Percentiles rank a stretch among this genome's conserved stretches.
These are phyloP conservation scores for Drosophila tropicalis DNA, from an alignment of 1,140 invertebrate genomes.

Conservation along the genomic window DNA sequence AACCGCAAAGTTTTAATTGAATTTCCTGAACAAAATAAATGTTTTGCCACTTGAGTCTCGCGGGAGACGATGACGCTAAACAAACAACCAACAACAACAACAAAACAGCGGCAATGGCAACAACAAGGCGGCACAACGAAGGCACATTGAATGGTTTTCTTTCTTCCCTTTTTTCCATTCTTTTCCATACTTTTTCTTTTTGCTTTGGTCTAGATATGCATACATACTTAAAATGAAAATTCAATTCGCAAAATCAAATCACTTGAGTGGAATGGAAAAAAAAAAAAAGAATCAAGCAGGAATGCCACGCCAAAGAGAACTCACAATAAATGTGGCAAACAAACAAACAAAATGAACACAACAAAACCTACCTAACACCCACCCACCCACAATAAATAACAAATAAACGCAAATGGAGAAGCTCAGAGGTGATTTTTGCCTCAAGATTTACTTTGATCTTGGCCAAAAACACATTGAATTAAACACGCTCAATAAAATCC, in stretches of 20 bases:
- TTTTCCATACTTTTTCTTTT: background rate
- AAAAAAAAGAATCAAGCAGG: constrained; percentile 31
- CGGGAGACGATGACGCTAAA: constrained; percentile 77
- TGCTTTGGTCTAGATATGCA: constrained; percentile 61
- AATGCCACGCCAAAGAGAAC: constrained; percentile 34
- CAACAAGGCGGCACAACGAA: constrained; percentile 47
- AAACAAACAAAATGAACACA: constrained; percentile 26
- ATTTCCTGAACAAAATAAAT: constrained; percentile 79
- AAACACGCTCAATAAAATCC: constrained; percentile 75
- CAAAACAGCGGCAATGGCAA: constrained; percentile 13
- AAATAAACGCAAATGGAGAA: constrained; percentile 9
- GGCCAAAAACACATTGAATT: constrained; percentile 49
- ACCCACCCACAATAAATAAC: background rate
- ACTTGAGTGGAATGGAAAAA: constrained; percentile 72
- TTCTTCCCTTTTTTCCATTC: background rate
- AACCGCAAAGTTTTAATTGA: constrained; percentile 81
- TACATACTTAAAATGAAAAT: constrained; percentile 70
- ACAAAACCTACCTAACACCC: too few species aligned
- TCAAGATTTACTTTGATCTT: constrained; percentile 67
- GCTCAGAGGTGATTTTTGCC: constrained; percentile 36
- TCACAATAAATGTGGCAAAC: constrained; percentile 40
- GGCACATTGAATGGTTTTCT: constrained; percentile 35
- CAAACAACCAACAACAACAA: constrained; percentile 55
- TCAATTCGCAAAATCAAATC: constrained; percentile 80
- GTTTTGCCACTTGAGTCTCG: constrained; percentile 79